Base-by-base conservation (phyloP, 2,888 invertebrate genomes). In the Scaptomyza tumidula region DNA sequence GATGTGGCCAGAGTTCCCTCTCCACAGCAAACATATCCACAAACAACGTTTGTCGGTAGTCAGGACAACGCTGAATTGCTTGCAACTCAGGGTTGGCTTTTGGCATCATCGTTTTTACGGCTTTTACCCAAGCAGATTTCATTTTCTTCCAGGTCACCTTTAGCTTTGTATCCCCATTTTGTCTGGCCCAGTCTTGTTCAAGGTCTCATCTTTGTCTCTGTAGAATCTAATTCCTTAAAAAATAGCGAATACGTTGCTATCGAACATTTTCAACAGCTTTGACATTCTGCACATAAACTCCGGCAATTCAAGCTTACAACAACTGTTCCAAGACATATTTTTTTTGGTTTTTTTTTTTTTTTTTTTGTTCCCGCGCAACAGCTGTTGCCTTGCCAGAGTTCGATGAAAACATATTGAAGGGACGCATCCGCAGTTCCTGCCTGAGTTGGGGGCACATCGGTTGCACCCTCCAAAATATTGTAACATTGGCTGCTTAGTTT, bases 381-480 rank as follows among this genome's bases (percentile, higher is more conserved):
- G 86, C 80, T 88, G 87, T 57, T 65, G 70, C 54, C 74, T 50
- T 59, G 71, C 66, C 66, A 53, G 71, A 70, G 88, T 83, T 88
- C 86, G 72, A 86, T 84, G 80, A 73, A 73, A 78, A 83, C 84
- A 80, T 83, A 84, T 83, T 88, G 84, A 78, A 62, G 56, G 67
- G 59, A 60, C 60, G 59, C 65, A 61, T 66, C 64, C 64, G 39
- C 48, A 52, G 62, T 39, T 48, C 41, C 56, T 49, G 57, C 48
- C 57, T 46, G 27, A 48, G 53, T 39, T 60, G 58, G 54, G 52
- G 35, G 57, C 44, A 49, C 53, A 37, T 37, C 37, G 9, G 43
- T 9, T 41, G 53, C 77, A 59, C 37, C 53, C 56, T 77, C 35
- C 46, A 35, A 35, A 44, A 57, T 66, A 61, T 59, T 77, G 63